Base-by-base conservation (phyloP, 2,113 vertebrate genomes). In the Zapus hudsonius region DNA sequence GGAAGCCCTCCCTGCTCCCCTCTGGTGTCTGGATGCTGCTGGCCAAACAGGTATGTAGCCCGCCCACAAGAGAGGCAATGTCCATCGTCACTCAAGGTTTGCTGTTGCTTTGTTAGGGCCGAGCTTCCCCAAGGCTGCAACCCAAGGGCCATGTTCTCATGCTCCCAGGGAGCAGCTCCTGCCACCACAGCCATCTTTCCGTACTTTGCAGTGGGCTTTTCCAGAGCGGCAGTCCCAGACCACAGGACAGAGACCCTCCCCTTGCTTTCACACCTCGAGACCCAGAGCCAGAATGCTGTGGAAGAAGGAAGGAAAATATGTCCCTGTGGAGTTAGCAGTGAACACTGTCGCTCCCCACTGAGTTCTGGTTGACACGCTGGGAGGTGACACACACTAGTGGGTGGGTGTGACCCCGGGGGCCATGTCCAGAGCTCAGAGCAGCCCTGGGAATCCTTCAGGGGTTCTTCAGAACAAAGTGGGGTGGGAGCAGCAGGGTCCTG, bases 271-370 rank as follows among this genome's bases (percentile, higher is more conserved):
- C 1, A 1, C 5, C 57, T 5, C 1, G 2, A 70, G 0, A 5
- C 47, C 52, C 20, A 7, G 29, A 76, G 55, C 33, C 31, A 29
- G 17, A 19, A 23, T 7, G 0, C 10, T 80, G 40, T 17, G 8
- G 16, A 33, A 3, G 3, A 47, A 42, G 5, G 38, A 38, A 44
- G 52, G 55, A 12, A n/a, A 40, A 25, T 0, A 1, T 12, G 29
- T 23, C 20, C 10, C 1, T 1, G 2, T 0, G 1, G 55, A 27
- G 23, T 27, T 19, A 47, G 7, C 33, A 23, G 25, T 5, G 0
- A 10, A 0, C 0, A 0, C 0, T 6, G 17, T 29, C 1, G 0
- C 0, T 55, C 27, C 10, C 19, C 36, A 17, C 2, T 0, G 74
- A 22, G 42, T 16, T 69, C 7, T n/a, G 47, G 27, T 23, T 6